These are phyloP conservation scores for Caenorhabditis sp. DNA, from an alignment of 2,888 invertebrate genomes.

Conservation along the genomic window DNA sequence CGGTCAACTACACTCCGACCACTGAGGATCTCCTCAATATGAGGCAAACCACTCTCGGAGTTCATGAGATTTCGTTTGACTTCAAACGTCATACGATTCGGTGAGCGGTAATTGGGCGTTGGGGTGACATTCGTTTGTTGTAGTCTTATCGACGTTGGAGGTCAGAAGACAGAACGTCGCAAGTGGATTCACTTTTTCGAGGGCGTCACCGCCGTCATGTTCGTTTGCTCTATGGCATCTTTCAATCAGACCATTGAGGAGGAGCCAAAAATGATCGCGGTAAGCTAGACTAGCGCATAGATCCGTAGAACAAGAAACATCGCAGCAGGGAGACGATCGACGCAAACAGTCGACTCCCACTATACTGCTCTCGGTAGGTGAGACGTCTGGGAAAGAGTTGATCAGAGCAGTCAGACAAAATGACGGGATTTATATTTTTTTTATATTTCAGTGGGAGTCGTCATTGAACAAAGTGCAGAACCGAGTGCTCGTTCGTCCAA, in stretches of 20 bases:
- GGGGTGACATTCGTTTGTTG: neutral
- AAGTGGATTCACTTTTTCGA: constrained; percentile 68
- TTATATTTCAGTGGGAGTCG: constrained; percentile 50
- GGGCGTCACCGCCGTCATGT: constrained; percentile 61
- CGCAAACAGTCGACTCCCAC: constrained; percentile 40
- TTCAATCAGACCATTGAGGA: constrained; percentile 58
- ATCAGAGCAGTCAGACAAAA: neutral
- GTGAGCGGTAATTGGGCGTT: constrained; percentile 3
- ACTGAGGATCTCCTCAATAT: constrained; percentile 57
- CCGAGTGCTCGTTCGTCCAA: constrained; percentile 25
- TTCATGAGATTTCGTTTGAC: constrained; percentile 62
- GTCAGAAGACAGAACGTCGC: constrained; percentile 60
- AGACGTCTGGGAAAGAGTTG: neutral
- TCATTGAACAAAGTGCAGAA: constrained; percentile 40
- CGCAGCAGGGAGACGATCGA: constrained; percentile 26
- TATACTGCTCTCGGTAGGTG: constrained; percentile 30
- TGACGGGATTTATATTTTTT: neutral
- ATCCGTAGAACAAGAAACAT: neutral
- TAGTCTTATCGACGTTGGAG: constrained; percentile 64
- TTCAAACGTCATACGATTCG: constrained; percentile 51
- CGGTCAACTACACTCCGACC: constrained; percentile 47
- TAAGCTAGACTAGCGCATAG: constrained; percentile 4
- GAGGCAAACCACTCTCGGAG: constrained; percentile 55
- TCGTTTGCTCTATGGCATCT: constrained; percentile 54
- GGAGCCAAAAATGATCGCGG: constrained; percentile 33